These are phyloP conservation scores for Lymantria monacha DNA, from an alignment of 2,888 invertebrate genomes.

Conservation along the genomic window DNA sequence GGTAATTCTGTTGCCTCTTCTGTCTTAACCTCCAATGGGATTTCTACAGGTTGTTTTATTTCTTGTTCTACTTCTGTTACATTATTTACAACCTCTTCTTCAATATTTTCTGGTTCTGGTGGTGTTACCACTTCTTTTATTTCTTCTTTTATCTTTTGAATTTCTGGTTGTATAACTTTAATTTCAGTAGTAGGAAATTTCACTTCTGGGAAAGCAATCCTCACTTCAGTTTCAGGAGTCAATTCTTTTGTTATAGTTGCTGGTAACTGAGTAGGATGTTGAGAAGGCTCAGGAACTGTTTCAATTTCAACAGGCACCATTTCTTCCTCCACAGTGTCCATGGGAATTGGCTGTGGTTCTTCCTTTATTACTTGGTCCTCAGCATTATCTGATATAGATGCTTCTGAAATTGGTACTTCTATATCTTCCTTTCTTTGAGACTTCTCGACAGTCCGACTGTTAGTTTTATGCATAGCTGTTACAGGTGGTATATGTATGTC, in stretches of 20 bases:
- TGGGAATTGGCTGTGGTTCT: conserved; percentile 26
- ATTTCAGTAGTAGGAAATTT: conserved; percentile 74
- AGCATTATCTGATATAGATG: conserved; percentile 14
- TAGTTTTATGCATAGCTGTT: conserved; percentile 55
- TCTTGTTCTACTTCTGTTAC: conserved; percentile 14
- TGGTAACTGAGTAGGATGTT: conserved; percentile 14
- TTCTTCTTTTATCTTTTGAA: conserved; percentile 61
- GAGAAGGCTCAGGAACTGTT: conserved; percentile 14
- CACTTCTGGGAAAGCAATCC: conserved; percentile 65
- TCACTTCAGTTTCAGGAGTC: conserved; percentile 42
- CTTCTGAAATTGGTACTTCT: conserved; percentile 14
- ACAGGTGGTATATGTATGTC: conserved; percentile 75
- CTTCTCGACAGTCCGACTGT: conserved; percentile 40
- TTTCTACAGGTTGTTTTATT: conserved; percentile 5
- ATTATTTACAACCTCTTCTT: conserved; percentile 18
- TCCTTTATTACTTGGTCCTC: conserved; percentile 39
- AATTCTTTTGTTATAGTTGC: conserved; percentile 23
- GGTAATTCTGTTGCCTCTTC: conserved; percentile 2
- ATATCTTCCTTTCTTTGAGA: conserved; percentile 43
- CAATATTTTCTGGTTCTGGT: conserved; percentile 10
- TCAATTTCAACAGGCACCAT: conserved; percentile 25
- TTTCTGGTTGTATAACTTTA: conserved; percentile 67
- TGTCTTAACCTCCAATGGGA: conserved; percentile 3
- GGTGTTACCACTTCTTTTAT: conserved; percentile 37
- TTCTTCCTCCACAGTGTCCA: conserved; percentile 35